Percentiles rank a stretch among this genome's conserved stretches.
These are phyloP conservation scores for Takifugu bimaculatus DNA, from an alignment of 2,113 vertebrate species.

Conservation along the genomic window DNA sequence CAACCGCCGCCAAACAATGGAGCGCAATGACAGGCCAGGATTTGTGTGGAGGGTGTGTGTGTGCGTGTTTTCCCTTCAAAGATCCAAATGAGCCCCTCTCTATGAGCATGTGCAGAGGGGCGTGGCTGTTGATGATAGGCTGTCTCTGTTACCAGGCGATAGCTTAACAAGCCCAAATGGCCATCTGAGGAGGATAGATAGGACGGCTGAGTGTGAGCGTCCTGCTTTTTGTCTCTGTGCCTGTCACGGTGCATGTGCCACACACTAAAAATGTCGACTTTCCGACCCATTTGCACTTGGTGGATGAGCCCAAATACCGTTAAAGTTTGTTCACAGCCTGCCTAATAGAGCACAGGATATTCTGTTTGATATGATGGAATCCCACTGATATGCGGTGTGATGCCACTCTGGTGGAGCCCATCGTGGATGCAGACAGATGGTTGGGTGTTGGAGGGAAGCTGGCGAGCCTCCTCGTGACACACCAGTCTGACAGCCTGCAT, in stretches of 20 bases:
- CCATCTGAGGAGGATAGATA: constrained; percentile 68
- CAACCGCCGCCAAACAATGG: constrained; percentile 76
- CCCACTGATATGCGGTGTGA: background rate
- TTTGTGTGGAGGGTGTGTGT: constrained; percentile 62
- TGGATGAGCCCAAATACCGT: background rate
- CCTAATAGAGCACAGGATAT: background rate
- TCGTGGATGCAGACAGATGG: constrained; percentile 59
- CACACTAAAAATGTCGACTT: too few species aligned
- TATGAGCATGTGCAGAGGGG: constrained; percentile 73
- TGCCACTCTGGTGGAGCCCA: constrained; percentile 32
- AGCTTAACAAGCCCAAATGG: constrained; percentile 72
- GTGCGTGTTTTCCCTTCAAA: constrained; percentile 56
- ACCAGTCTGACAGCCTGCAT: constrained; percentile 52
- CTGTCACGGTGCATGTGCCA: constrained; percentile 31
- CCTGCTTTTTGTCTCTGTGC: constrained; percentile 13
- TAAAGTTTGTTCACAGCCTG: background rate
- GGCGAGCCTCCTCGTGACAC: constrained; percentile 52
- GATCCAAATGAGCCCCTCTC: constrained; percentile 64
- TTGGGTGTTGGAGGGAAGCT: constrained; percentile 51
- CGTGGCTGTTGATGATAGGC: constrained; percentile 74
- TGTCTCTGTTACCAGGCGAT: constrained; percentile 76
- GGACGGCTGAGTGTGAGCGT: constrained; percentile 49
- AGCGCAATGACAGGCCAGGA: constrained; percentile 76
- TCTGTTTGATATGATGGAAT: constrained; percentile 1
- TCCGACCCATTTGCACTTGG: background rate